phyloP scores from a whole-genome alignment of 2,888 invertebrate genomes.

The Dasysyrphus albostriatus region DNA sequence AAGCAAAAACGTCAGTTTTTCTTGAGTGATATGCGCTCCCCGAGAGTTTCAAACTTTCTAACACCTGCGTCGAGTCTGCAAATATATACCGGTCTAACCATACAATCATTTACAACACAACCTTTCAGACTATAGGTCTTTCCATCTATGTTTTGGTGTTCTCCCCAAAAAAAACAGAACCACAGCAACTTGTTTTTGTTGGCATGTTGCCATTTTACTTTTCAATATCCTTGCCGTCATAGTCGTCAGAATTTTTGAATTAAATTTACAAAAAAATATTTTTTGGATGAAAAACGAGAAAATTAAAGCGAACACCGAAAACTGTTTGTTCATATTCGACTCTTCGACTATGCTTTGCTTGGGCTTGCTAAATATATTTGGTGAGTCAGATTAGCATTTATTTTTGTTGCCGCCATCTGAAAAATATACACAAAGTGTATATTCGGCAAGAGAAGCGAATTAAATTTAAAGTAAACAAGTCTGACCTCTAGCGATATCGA shows the following conservation, averaged over 20 bases:
- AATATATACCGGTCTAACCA: too few relatives aligned
- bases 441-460: slow-evolving; percentile 50
- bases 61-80: too few relatives aligned
- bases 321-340: too few relatives aligned
- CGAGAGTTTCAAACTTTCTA: too few relatives aligned
- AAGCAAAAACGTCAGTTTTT: too few relatives aligned
- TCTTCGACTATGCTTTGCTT: neutral
- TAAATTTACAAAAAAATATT: slow-evolving; percentile 24
- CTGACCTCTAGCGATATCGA: slow-evolving; percentile 62
- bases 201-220: slow-evolving; percentile 62
- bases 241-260: slow-evolving; percentile 19
- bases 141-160: neutral
- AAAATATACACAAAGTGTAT: slow-evolving; percentile 27
- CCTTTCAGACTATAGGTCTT: neutral
- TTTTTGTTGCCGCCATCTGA: slow-evolving; percentile 47
- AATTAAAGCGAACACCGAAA: slow-evolving; percentile 3
- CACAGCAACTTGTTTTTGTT: slow-evolving; percentile 68
- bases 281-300: slow-evolving; percentile 53
- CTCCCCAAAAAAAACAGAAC: slow-evolving; percentile 11
- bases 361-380: slow-evolving; percentile 53
- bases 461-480: slow-evolving; percentile 71
- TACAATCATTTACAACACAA: neutral
- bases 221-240: slow-evolving; percentile 49
- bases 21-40: too few relatives aligned
- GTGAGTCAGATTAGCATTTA: slow-evolving; percentile 66